Evolutionary conservation across 2,113 vertebrate genomes (phyloP).

Genomic region (Paradisaea rubra): DNA sequence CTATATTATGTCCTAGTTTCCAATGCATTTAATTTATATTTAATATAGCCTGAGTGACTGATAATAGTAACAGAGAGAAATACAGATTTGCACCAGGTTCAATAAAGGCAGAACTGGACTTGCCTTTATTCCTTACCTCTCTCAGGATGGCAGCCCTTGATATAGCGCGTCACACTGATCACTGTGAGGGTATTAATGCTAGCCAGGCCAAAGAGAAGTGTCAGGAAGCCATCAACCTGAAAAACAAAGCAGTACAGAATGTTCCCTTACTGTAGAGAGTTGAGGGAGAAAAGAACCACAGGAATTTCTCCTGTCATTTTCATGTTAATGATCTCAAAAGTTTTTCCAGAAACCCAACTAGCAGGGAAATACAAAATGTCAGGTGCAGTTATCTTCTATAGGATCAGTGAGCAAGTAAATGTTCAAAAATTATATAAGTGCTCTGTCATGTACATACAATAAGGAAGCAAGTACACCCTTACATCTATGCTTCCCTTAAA

Average conservation of each 20-base stretch:
- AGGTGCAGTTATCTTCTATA: constrained; percentile 8
- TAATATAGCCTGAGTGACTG: background rate
- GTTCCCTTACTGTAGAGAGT: background rate
- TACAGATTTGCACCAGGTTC: background rate
- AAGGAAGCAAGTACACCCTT: background rate
- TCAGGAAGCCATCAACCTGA: constrained; percentile 87
- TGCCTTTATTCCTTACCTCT: constrained; percentile 71
- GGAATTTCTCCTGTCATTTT: background rate
- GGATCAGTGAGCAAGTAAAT: constrained; percentile 24
- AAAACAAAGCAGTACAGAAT: constrained; percentile 14
- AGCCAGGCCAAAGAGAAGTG: constrained; percentile 82
- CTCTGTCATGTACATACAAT: background rate
- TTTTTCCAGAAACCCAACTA: background rate
- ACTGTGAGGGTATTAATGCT: constrained; percentile 89
- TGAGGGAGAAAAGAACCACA: background rate
- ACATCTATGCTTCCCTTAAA: background rate
- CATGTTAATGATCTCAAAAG: background rate
- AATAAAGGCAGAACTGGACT: background rate
- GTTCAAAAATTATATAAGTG: background rate
- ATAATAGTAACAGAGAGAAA: background rate
- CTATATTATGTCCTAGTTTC: background rate
- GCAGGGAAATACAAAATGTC: background rate
- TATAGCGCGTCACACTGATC: constrained; percentile 86
- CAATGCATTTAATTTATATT: background rate
- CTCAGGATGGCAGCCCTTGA: constrained; percentile 80